Conservation (phyloP, 2,113 vertebrate species). For the Butorides virescens region DNA sequence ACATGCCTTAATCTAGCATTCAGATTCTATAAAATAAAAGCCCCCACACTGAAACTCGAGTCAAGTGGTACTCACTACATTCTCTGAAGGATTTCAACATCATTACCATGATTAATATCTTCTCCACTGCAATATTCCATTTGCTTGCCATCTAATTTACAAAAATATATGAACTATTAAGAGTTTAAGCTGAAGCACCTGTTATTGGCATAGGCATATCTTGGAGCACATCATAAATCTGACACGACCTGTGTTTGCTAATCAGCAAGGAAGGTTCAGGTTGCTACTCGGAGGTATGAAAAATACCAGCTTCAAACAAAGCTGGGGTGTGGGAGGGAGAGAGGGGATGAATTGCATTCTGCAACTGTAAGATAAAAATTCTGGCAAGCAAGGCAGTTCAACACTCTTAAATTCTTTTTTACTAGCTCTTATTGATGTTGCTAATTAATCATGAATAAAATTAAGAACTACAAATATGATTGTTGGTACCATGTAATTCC, state of each 20-base stretch:
- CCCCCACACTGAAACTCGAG: neutral
- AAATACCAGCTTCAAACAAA: constrained; percentile 54
- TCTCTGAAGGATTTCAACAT: neutral
- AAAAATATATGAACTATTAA: constrained; percentile 4
- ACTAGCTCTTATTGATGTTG: neutral
- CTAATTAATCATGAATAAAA: neutral
- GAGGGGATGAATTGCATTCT: neutral
- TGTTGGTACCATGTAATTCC: neutral
- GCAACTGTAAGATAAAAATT: neutral
- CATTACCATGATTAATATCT: constrained; percentile 19
- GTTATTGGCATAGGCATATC: neutral
- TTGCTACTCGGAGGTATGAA: constrained; percentile 19
- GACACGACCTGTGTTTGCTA: neutral
- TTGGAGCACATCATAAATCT: constrained; percentile 19
- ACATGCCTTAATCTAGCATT: neutral
- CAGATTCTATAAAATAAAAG: neutral
- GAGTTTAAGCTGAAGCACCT: constrained; percentile 38
- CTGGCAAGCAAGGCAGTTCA: neutral
- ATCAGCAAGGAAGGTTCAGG: constrained; percentile 27
- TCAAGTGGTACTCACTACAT: neutral
- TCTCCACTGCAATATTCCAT: neutral
- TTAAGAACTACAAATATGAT: neutral
- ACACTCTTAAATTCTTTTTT: neutral
- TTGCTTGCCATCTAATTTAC: constrained; percentile 13
- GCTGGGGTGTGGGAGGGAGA: neutral